phyloP scores from a whole-genome alignment of 2,797 vertebrate genomes.

The Huso huso region DNA sequence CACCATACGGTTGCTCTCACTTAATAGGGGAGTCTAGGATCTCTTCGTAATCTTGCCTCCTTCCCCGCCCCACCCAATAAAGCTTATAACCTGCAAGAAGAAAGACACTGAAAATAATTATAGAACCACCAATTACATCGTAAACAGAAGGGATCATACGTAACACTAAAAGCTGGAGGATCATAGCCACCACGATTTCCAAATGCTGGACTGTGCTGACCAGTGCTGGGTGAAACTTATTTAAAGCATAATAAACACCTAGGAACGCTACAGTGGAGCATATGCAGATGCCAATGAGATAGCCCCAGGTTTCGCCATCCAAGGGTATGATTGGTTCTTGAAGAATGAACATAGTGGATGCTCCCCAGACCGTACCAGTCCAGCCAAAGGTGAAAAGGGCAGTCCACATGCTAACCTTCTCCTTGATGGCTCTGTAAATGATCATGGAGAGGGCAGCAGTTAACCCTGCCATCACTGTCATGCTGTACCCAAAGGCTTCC shows the following conservation, averaged over 20 bases:
- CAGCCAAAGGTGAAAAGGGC: slow-evolving; percentile 94
- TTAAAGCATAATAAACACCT: slow-evolving; percentile 85
- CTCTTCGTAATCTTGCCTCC: slow-evolving; percentile 82
- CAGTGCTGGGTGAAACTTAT: slow-evolving; percentile 85
- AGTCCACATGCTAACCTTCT: slow-evolving; percentile 84
- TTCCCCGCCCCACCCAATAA: slow-evolving; percentile 65
- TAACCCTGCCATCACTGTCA: slow-evolving; percentile 84
- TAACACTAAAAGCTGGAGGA: slow-evolving; percentile 77
- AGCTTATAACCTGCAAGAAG: slow-evolving; percentile 83
- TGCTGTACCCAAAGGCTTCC: slow-evolving; percentile 88
- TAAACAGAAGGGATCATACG: slow-evolving; percentile 70
- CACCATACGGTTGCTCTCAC: slow-evolving; percentile 45
- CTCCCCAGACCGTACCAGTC: slow-evolving; percentile 82
- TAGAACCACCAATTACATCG: slow-evolving; percentile 73
- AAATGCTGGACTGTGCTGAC: slow-evolving; percentile 92
- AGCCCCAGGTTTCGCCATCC: slow-evolving; percentile 78
- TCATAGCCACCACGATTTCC: slow-evolving; percentile 83
- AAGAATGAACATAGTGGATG: slow-evolving; percentile 77
- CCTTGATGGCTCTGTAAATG: slow-evolving; percentile 86
- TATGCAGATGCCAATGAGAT: slow-evolving; percentile 75
- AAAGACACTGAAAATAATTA: slow-evolving; percentile 80
- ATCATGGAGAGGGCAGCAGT: slow-evolving; percentile 93
- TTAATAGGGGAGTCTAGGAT: slow-evolving; percentile 91
- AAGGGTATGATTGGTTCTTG: slow-evolving; percentile 84
- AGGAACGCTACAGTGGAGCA: slow-evolving; percentile 85